Conservation (phyloP, 2,888 invertebrate genomes). For the Eristalis tenax region DNA sequence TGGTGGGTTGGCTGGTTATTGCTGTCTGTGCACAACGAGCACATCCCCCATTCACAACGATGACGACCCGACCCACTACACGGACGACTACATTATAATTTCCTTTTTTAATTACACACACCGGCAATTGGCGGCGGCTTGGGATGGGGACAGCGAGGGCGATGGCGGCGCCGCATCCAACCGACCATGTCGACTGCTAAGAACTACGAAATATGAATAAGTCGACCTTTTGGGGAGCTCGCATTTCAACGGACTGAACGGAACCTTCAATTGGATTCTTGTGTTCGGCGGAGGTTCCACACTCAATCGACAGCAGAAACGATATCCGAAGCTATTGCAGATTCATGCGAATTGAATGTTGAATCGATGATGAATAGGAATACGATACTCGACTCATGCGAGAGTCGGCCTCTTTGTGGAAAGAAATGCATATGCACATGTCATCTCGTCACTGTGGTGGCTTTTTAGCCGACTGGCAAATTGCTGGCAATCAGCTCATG, state of each 20-base stretch:
- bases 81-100: slow-evolving; percentile 17
- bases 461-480: slow-evolving; percentile 38
- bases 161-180: slow-evolving; percentile 25
- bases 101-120: slow-evolving; percentile 43
- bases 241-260: slow-evolving; percentile 12
- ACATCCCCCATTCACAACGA: not conserved
- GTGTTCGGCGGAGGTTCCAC: slow-evolving; percentile 12
- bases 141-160: slow-evolving; percentile 28
- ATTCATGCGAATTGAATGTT: slow-evolving; percentile 32
- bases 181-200: slow-evolving; percentile 36
- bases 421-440: not conserved
- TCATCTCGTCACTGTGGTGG: slow-evolving; percentile 41
- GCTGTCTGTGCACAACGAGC: slow-evolving; percentile 12
- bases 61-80: not conserved
- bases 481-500: slow-evolving; percentile 48
- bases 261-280: slow-evolving; percentile 37
- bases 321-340: slow-evolving; percentile 19
- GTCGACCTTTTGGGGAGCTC: slow-evolving; percentile 18
- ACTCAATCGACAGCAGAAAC: not conserved
- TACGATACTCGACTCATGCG: not conserved
- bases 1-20: slow-evolving; percentile 12
- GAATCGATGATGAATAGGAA: slow-evolving; percentile 33
- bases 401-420: not conserved
- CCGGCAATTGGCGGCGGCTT: slow-evolving; percentile 14
- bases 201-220: slow-evolving; percentile 37